Conservation (phyloP, 2,113 vertebrate species). For the Mastomys natalensis region DNA sequence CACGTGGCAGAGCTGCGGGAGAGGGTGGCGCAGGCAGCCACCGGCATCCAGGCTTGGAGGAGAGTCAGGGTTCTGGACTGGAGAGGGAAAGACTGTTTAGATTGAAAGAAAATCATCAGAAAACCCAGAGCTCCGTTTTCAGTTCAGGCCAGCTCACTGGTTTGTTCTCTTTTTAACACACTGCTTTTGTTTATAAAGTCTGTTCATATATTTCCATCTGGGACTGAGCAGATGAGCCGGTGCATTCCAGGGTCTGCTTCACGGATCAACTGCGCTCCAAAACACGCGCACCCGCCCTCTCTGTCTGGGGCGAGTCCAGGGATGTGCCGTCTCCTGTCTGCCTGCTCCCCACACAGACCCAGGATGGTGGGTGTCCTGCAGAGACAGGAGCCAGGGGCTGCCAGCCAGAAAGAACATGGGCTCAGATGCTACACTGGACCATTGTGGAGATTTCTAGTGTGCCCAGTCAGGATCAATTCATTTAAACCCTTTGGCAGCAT, state of each 20-base stretch:
- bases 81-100: constrained; percentile 49
- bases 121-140: constrained; percentile 64
- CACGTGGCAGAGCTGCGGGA: constrained; percentile 39
- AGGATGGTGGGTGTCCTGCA: not conserved
- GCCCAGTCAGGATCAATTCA: not conserved
- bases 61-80: not conserved
- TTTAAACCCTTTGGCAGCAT: not conserved
- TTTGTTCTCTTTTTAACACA: constrained; percentile 61
- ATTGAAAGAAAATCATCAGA: constrained; percentile 65
- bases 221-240: constrained; percentile 65
- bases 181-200: constrained; percentile 77
- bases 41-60: not conserved
- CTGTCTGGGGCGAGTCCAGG: not conserved
- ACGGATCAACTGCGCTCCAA: constrained; percentile 67
- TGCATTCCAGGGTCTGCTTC: constrained; percentile 72
- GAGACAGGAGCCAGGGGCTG: not conserved
- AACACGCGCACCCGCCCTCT: constrained; percentile 40
- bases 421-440: not conserved
- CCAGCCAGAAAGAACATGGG: not conserved
- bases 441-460: not conserved
- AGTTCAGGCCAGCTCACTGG: constrained; percentile 65
- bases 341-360: not conserved
- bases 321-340: constrained; percentile 57
- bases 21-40: not conserved
- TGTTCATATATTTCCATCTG: constrained; percentile 76